Base-by-base conservation (phyloP, 2,888 invertebrate genomes). In the Coleophora flavipennella region DNA sequence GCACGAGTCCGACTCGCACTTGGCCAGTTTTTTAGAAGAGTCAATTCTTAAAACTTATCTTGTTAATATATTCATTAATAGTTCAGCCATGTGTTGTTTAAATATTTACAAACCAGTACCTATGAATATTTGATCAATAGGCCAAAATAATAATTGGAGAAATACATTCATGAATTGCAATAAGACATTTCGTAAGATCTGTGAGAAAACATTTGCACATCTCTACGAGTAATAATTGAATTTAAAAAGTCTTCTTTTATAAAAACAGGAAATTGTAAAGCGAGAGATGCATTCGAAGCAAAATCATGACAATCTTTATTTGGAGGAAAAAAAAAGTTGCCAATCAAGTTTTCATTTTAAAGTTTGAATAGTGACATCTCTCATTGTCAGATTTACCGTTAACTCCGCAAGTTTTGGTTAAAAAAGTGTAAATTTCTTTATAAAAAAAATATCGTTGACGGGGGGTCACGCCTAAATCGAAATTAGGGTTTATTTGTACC, bases 321-420 rank as follows among this genome's bases (percentile, higher is more conserved):
- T 51, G 55, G 7, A 20, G 3, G n/a, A n/a, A 20, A 55, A 67
- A 74, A 76, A 77, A 79, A 66, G 66, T 74, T 50, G 68, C 81
- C 79, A 80, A 84, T 84, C 83, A 81, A 80, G 75, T 76, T 80
- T 79, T 67, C 72, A 78, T 77, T 79, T 73, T 65, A 70, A 75
- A 76, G 62, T 75, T 64, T 64, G 67, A 74, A 67, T 66, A 39
- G 53, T 67, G 77, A 78, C 78, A 75, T 75, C 61, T 67, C 62
- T 59, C 59, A 60, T 74, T 75, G 69, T 73, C 53, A 54, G 64
- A 58, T 66, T 67, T 67, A 70, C 80, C 79, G 80, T 80, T 81
- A 73, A 64, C 49, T 53, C 54, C 57, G 49, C 45, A 49, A 61
- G 64, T 74, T 74, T 68, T 57, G 34, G 50, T 51, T 59, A 64